Conservation (phyloP, 1,140 invertebrate species). For the Globodera rostochiensis region DNA sequence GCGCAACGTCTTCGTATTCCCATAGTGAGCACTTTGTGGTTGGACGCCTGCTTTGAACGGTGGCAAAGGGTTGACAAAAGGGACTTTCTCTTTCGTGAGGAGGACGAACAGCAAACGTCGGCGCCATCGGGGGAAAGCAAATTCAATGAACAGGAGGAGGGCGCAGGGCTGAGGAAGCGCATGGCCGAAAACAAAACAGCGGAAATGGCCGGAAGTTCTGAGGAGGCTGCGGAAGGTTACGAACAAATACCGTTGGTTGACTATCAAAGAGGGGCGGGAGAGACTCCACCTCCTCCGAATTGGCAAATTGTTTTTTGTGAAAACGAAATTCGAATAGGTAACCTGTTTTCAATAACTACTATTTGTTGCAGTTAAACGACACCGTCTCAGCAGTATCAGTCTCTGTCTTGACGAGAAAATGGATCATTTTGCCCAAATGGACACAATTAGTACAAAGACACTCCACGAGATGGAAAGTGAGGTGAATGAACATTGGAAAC, state of each 20-base stretch:
- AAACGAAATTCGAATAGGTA: neutral
- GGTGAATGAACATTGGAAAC: neutral
- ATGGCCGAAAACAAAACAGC: neutral
- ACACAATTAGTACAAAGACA: constrained; percentile 13
- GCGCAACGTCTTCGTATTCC: constrained; percentile 32
- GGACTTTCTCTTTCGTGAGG: constrained; percentile 39
- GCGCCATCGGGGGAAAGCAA: neutral
- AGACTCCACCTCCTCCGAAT: neutral
- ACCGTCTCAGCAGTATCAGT: constrained; percentile 16
- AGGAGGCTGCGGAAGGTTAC: constrained; percentile 11
- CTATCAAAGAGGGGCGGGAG: neutral
- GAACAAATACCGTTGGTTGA: neutral
- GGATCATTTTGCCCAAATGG: constrained; percentile 36
- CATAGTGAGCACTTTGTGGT: constrained; percentile 35
- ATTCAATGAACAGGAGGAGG: neutral
- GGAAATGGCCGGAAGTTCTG: neutral
- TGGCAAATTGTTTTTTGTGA: no score
- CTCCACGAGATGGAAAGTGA: constrained; percentile 33
- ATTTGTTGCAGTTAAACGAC: neutral
- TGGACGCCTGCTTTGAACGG: constrained; percentile 35
- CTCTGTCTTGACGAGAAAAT: constrained; percentile 21
- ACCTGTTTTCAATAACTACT: constrained; percentile 11
- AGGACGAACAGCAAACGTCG: constrained; percentile 1
- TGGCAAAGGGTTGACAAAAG: constrained; percentile 42
- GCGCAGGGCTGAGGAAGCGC: neutral